A percentile compares a stretch with the other conserved stretches of the same genome.
Conservation (phyloP, 2,797 vertebrate species). For the Rhodeus uyekii region DNA sequence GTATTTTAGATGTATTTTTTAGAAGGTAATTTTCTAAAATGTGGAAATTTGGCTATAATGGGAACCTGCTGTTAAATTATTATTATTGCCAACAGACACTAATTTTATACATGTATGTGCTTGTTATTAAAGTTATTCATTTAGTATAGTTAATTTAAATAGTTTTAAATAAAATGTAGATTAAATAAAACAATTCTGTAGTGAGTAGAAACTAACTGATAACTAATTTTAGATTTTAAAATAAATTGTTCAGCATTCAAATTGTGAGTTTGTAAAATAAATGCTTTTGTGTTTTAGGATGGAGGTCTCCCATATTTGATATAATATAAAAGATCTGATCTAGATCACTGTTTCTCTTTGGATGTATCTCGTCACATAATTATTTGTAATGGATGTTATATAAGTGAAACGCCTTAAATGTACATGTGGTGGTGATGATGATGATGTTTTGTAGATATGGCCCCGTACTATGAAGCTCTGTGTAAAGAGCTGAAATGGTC, state of each 20-base stretch:
- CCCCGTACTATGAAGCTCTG: slow-evolving; percentile 91
- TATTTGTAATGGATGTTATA: neutral
- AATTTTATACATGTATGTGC: neutral
- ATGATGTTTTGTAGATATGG: slow-evolving; percentile 85
- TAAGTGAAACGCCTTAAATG: neutral
- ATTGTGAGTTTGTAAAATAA: no score
- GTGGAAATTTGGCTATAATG: no score
- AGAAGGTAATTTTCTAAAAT: no score
- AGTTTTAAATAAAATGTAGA: no score
- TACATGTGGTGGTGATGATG: neutral
- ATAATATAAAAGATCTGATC: neutral
- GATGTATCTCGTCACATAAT: neutral
- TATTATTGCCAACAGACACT: no score
- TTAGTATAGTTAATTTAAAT: no score
- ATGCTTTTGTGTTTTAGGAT: no score
- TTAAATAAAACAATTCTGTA: no score
- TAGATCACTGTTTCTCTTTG: neutral
- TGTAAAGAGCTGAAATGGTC: slow-evolving; percentile 97
- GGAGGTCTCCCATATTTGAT: no score
- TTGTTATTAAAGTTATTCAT: neutral
- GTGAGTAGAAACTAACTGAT: no score
- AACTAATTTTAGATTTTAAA: no score
- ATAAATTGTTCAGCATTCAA: no score
- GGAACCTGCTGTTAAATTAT: neutral
- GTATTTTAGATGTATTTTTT: neutral